Evolutionary conservation across 1,140 invertebrate genomes (phyloP).

Genomic region (Drosophila cardini): DNA sequence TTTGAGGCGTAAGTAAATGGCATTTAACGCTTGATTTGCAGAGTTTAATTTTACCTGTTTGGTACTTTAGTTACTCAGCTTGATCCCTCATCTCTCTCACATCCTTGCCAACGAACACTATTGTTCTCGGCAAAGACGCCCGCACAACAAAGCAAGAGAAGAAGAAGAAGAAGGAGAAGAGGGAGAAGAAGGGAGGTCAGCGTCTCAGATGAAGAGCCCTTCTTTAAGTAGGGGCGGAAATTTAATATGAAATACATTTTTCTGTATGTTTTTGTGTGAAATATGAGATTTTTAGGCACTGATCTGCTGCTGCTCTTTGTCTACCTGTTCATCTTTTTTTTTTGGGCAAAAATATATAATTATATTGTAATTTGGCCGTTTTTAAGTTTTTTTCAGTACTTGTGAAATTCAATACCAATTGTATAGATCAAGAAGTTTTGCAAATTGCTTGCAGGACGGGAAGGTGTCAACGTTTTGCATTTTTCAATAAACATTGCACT

Average conservation of each 20-base stretch:
- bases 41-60: conserved; percentile 73
- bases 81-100: conserved; percentile 35
- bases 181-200: conserved; percentile 9
- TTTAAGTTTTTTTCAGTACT: conserved; percentile 30
- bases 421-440: conserved; percentile 7
- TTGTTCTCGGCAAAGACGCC: conserved; percentile 48
- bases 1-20: conserved; percentile 76
- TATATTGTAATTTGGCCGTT: conserved; percentile 39
- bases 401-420: conserved; percentile 60
- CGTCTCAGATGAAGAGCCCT: conserved; percentile 26
- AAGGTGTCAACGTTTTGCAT: conserved; percentile 84
- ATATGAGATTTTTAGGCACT: conserved; percentile 75
- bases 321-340: conserved; percentile 55
- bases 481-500: conserved; percentile 83
- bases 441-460: conserved; percentile 82
- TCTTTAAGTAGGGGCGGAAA: conserved; percentile 75
- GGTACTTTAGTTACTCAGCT: conserved; percentile 45
- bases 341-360: conserved; percentile 35
- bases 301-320: conserved; percentile 51
- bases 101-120: conserved; percentile 53
- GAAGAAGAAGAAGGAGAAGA: conserved; percentile 1
- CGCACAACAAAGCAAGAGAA: conserved; percentile 4
- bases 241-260: conserved; percentile 71
- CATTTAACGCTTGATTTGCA: conserved; percentile 79
- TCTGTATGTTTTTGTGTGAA: conserved; percentile 54